These are phyloP conservation scores for Macheiramphus alcinus DNA, from an alignment of 2,113 vertebrate genomes.

Conservation along the genomic window DNA sequence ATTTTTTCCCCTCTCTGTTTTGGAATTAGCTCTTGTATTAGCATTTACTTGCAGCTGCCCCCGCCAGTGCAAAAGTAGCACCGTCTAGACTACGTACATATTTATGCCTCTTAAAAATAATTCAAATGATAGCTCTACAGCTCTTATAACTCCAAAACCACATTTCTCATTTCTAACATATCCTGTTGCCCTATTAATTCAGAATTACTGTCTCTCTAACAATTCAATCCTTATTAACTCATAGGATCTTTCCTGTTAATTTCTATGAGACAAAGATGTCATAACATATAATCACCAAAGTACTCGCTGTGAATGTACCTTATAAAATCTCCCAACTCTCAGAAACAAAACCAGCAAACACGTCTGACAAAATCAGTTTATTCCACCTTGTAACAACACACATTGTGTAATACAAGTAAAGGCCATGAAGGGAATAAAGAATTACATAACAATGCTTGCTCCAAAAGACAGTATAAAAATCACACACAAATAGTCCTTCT, in stretches of 20 bases:
- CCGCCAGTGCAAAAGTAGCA: not conserved
- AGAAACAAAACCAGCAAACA: not conserved
- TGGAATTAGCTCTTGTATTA: not conserved
- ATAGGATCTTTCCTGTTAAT: not conserved
- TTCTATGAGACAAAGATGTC: not conserved
- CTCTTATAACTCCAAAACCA: not conserved
- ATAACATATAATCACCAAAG: not conserved
- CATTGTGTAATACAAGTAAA: not conserved
- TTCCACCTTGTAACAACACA: not conserved
- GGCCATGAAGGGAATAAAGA: not conserved
- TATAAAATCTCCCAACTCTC: not conserved
- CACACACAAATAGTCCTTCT: not conserved
- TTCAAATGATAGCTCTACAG: not conserved
- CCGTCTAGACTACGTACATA: not conserved
- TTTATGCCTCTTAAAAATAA: not conserved
- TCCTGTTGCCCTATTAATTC: not conserved
- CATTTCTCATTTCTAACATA: not conserved
- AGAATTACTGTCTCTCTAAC: not conserved
- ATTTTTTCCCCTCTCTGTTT: not conserved
- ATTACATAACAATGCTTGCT: not conserved
- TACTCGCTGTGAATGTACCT: not conserved
- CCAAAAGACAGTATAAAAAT: not conserved
- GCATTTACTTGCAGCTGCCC: not conserved
- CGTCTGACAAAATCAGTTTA: not conserved
- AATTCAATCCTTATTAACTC: not conserved